Base-by-base conservation (phyloP, 2,888 invertebrate genomes). In the Trisateles emortualis region DNA sequence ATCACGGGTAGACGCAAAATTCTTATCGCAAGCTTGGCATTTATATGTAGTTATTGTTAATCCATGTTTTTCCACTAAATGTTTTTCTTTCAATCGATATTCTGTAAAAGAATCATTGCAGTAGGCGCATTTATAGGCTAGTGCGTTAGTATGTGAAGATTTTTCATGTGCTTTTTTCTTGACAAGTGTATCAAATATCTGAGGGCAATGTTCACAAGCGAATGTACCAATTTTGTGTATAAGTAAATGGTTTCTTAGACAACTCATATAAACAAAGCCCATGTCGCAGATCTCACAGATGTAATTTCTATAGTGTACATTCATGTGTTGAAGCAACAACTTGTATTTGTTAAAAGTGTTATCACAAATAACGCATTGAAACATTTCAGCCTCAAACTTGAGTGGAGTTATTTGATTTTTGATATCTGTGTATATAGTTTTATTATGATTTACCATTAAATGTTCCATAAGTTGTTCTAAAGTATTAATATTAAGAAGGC, bases 241-340 rank as follows among this genome's bases (percentile, higher is more conserved):
- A 13, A 55, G 0, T n/a, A 10, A 1, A 42, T 81, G 81, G 1
- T 43, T 51, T 11, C n/a, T 35, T 0, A 67, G 39, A 3, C 62
- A 54, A 0, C 45, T 41, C 2, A 51, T 47, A 30, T 59, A 68
- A 0, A 86, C 72, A 33, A 84, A 87, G 0, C 83, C 84, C 0
- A 77, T 74, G 24, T 76, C 74, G 35, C 88, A 88, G 0, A 74
- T 64, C 0, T 75, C 59, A 32, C 89, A 89, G 1, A 78, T 63
- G 26, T 73, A 84, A 53, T 88, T 81, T 29, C 76, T 70, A 41
- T 82, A 87, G 52, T 90, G 89, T 1, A 59, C 58, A 22, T 83
- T 72, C 79, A 84, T 82, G 40, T 84, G 85, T 14, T 76, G 70
- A 0, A 72, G 56, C 0, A 83, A 46, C 0, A 62, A 49, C 50